Evolutionary conservation across 2,797 vertebrate genomes (phyloP), one percentile per base, ranked within the genome.

Genomic region (Australoheros facetus): DNA sequence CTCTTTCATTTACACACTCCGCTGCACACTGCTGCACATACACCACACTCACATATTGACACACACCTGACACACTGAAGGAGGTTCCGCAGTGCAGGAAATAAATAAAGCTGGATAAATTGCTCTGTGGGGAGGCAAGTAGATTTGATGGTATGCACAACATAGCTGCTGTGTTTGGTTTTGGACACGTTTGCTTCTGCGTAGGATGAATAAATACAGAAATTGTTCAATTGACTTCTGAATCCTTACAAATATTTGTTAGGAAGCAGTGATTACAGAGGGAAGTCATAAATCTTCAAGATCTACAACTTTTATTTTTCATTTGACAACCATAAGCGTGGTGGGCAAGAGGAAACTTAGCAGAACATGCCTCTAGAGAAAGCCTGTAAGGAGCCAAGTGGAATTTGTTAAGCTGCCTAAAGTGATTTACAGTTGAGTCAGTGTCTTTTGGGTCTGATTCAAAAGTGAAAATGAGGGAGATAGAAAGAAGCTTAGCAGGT

Each of bases 101-200:
- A 73, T 80, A 83, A 89, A 90, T 85, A 84, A 79, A 84, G 75
- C 73, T 77, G 70, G 60, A 84, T 82, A 58, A 85, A 82, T 82
- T 78, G 58, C 54, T 88, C 88, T 78, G 69, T 9, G 62, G 78
- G 66, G 85, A 85, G 53, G 75, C 10, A 16, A 77, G 79, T 5
- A 54, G 78, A 60, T 75, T 26, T 59, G 64, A 70, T 60, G 79
- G 45, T 54, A 51, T 76, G 59, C 70, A 48, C 39, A 30, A 34
- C 19, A 30, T 17, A 9, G 62, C 42, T 64, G 75, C 58, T 77
- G 5, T n/a, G 53, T 21, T 26, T 51, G 60, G 42, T 51, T 82
- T 76, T 79, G 30, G 55, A 66, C 48, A 26, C 75, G 56, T 21
- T 57, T 42, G 19, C 10, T 34, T 21, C 12, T 59, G 19, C 26